Base-by-base conservation (phyloP, 2,113 vertebrate species). In the Aphyosemion australe region DNA sequence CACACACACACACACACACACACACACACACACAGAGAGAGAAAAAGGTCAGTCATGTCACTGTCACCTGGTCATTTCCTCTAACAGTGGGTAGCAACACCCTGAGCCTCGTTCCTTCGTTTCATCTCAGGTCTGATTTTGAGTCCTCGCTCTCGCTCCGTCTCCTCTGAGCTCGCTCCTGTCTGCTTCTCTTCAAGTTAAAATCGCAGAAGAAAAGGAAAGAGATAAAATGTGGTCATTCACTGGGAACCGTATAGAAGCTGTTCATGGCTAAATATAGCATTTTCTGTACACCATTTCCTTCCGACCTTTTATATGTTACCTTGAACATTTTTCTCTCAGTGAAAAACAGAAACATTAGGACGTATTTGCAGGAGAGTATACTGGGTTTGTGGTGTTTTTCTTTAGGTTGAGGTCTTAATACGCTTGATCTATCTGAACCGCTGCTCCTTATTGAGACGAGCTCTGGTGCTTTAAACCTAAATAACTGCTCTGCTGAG, bases 31-130 rank as follows among this genome's bases (percentile, higher is more conserved):
- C 12, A 68, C 21, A 63, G 2, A 8, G 6, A 47, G 16, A 0
- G 13, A 49, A 51, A 84, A 82, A 84, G 83, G 82, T 84, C 78
- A 79, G 54, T 57, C 53, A 54, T 73, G 70, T 76, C 78, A 76
- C 61, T 31, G 72, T 78, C 74, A 71, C 65, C 58, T 51, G 73
- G 74, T 64, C 61, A 26, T 76, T 80, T 70, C 54, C 68, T 80
- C 48, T 26, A 59, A 65, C 72, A 57, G 31, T 53, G 3, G 63
- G 72, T 6, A 59, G 60, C 45, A 56, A 46, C 59, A 26, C 26
- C 26, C 26, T 5, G 26, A 26, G 26, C 26, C 26, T 26, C 26
- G 26, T 26, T 26, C 5, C 26, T 26, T 26, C 26, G 26, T 26
- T 26, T 26, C 26, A 26, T 26, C 26, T 26, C 26, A 2, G 5